These are phyloP conservation scores for Galago senegalensis DNA, from an alignment of 2,797 vertebrate species.

Conservation along the genomic window DNA sequence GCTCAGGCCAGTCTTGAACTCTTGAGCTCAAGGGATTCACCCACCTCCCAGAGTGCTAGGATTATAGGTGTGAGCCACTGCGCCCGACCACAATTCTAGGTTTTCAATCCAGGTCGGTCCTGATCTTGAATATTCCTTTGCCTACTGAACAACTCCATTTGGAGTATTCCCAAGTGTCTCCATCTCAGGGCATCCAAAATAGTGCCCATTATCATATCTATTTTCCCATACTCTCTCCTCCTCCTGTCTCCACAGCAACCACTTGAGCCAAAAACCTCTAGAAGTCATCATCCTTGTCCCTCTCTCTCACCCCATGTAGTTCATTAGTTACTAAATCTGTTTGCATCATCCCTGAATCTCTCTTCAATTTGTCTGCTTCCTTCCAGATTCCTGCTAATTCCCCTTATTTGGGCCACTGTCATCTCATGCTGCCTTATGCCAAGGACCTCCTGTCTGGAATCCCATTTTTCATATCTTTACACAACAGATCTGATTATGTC, in stretches of 20 bases:
- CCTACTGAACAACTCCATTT: neutral
- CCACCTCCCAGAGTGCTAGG: too few relatives aligned
- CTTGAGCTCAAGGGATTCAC: too few relatives aligned
- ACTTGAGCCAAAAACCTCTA: neutral
- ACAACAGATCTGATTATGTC: neutral
- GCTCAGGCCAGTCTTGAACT: too few relatives aligned
- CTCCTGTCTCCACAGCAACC: neutral
- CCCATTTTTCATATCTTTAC: neutral
- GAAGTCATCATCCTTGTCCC: neutral
- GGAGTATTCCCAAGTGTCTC: neutral
- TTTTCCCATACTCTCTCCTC: neutral
- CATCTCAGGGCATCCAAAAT: neutral
- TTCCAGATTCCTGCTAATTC: neutral
- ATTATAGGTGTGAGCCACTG: too few relatives aligned
- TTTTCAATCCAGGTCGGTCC: neutral
- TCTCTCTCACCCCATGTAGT: neutral
- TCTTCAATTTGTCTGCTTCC: conserved; percentile 32
- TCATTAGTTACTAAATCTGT: conserved; percentile 13
- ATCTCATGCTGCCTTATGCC: neutral
- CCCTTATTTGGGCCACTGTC: neutral
- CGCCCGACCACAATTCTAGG: neutral
- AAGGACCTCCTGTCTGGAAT: neutral
- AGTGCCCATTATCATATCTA: neutral
- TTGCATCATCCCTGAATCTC: conserved; percentile 28
- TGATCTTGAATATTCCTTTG: neutral